These are phyloP conservation scores for Lasioglossum albipes DNA, from an alignment of 1,140 invertebrate species.

Conservation along the genomic window DNA sequence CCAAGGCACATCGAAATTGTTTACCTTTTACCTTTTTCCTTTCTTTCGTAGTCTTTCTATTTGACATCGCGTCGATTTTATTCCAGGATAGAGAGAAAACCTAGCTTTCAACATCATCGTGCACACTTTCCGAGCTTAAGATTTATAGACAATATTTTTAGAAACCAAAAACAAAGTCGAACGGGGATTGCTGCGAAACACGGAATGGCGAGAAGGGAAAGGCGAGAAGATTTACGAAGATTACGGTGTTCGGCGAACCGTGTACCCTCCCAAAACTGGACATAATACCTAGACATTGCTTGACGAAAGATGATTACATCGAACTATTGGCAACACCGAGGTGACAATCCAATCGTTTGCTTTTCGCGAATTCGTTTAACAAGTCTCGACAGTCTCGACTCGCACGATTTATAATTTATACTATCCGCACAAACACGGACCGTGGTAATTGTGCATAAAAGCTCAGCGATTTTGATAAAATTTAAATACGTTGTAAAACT, in stretches of 20 bases:
- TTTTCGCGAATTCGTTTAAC: too few relatives aligned
- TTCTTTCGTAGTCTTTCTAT: neutral
- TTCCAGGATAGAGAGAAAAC: neutral
- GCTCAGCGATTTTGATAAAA: too few relatives aligned
- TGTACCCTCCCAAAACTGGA: conserved; percentile 61
- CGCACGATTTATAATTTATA: too few relatives aligned
- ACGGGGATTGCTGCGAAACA: conserved; percentile 42
- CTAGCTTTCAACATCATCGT: too few relatives aligned
- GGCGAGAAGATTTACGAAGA: conserved; percentile 35
- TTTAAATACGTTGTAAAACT: too few relatives aligned
- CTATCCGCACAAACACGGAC: too few relatives aligned
- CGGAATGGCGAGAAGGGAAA: conserved; percentile 12
- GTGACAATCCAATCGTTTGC: conserved; percentile 42
- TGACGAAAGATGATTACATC: conserved; percentile 68
- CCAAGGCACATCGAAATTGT: conserved; percentile 18
- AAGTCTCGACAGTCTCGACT: too few relatives aligned
- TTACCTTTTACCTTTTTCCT: neutral
- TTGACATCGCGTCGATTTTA: neutral
- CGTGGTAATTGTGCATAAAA: too few relatives aligned
- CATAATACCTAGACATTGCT: conserved; percentile 63
- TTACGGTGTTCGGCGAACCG: conserved; percentile 60
- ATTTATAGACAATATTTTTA: neutral
- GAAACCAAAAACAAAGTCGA: conserved; percentile 26
- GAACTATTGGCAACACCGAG: conserved; percentile 67
- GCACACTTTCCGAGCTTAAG: neutral